Base-by-base conservation (phyloP, 2,888 invertebrate genomes). In the Bellardia pandia region DNA sequence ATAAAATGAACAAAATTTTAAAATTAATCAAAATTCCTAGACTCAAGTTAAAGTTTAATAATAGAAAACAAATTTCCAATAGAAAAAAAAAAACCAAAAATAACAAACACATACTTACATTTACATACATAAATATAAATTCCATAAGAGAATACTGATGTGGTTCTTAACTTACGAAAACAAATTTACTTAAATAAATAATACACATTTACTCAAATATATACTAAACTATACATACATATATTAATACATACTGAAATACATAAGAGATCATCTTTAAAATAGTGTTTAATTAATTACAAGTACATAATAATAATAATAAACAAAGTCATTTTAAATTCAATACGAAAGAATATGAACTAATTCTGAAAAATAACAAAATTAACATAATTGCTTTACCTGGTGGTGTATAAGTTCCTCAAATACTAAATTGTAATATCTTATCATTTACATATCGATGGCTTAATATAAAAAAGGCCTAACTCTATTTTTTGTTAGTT, bases 331-430 rank as follows among this genome's bases (percentile, higher is more conserved):
- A 33, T 69, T 80, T 79, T 79, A 30, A 71, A 78, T 78, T 58
- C 42, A 68, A 68, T 74, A 69, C 30, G 56, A 75, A 69, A 72
- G 48, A 40, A 84, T 42, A 13, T 16, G 74, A 60, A 58, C 37
- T 40, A 53, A 13, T 37, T 37, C 16, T 56, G 48, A 71, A 62
- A 51, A 33, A 71, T 76, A 85, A 85, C 30, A 85, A 80, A 84
- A 85, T 79, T 86, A 90, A 72, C 40, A 81, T 68, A 90, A 90
- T 90, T 91, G 91, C 90, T 92, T 92, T 92, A 91, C 91, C 91
- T 92, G 87, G 90, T 92, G 92, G 92, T 92, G 91, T 91, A 91
- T 90, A 92, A 93, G 93, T 93, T 93, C 92, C 93, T 93, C 90
- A 89, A 91, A 89, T 89, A 88, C 58, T 78, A 86, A 89, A 89